Evolutionary conservation across 2,888 invertebrate species (phyloP).

Genomic region (Iselma pallidipennis): DNA sequence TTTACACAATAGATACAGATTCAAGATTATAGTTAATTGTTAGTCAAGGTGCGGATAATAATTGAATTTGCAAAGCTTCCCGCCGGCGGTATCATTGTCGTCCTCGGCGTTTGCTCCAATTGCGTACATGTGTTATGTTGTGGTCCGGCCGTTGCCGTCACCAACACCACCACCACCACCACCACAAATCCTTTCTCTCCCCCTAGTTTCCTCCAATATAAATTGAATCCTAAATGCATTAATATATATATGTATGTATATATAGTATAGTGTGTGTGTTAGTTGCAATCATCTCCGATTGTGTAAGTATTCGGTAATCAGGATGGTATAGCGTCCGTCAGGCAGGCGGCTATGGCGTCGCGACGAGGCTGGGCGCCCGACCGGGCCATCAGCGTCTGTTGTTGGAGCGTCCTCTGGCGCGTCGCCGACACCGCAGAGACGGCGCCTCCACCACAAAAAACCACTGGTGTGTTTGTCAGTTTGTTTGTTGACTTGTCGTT

Average conservation of each 20-base stretch:
- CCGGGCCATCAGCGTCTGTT: conserved; percentile 60
- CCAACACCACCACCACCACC: conserved; percentile 9
- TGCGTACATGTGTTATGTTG: conserved; percentile 34
- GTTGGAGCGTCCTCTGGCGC: conserved; percentile 54
- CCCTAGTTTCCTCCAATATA: conserved; percentile 14
- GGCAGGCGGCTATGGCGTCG: conserved; percentile 48
- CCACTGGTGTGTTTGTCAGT: conserved; percentile 42
- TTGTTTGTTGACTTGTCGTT: conserved; percentile 51
- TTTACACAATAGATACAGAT: background rate
- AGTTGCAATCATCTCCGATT: conserved; percentile 46
- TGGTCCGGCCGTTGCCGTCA: conserved; percentile 8
- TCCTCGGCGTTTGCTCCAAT: conserved; percentile 24
- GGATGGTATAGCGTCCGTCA: conserved; percentile 38
- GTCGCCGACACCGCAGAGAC: conserved; percentile 54
- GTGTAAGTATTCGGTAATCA: conserved; percentile 47
- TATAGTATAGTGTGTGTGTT: conserved; percentile 8
- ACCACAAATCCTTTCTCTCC: background rate
- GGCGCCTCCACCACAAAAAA: conserved; percentile 44
- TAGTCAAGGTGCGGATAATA: conserved; percentile 13
- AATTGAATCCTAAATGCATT: conserved; percentile 37
- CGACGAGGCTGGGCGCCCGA: conserved; percentile 60
- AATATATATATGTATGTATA: conserved; percentile 33
- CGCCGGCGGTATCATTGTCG: conserved; percentile 16
- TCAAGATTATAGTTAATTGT: background rate
- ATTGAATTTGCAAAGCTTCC: conserved; percentile 24